Conservation (phyloP, 2,113 vertebrate genomes). For the Cygnus atratus region DNA sequence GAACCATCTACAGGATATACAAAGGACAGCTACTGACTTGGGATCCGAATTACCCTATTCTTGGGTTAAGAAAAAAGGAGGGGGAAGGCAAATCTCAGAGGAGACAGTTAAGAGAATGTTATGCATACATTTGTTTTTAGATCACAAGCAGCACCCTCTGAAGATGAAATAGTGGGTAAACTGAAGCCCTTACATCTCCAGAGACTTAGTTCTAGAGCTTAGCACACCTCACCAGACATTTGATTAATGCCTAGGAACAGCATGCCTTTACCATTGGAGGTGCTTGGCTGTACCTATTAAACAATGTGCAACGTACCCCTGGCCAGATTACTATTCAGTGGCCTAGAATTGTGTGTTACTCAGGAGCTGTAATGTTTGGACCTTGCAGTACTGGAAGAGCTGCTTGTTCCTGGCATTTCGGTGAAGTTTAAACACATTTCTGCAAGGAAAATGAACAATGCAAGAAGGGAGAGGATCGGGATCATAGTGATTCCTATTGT, state of each 20-base stretch:
- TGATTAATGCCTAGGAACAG: background rate
- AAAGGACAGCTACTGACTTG: background rate
- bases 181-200: background rate
- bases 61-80: background rate
- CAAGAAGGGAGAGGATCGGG: background rate
- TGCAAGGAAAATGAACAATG: background rate
- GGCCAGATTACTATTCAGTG: background rate
- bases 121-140: rapidly evolving
- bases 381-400: background rate
- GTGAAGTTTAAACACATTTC: background rate
- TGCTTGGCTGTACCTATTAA: background rate
- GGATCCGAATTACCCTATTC: background rate
- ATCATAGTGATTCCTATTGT: too few relatives aligned
- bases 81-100: background rate
- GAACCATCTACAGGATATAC: background rate
- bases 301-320: rapidly evolving
- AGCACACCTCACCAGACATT: background rate
- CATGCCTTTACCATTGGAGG: background rate
- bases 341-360: background rate
- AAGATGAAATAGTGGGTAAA: background rate
- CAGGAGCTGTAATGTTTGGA: background rate
- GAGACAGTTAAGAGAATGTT: background rate
- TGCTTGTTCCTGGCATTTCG: background rate
- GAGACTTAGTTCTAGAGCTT: background rate
- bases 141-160: background rate